Evolutionary conservation across 2,888 invertebrate genomes (phyloP), one percentile per base, ranked within the genome.

Genomic region (Toxonevra muliebris): DNA sequence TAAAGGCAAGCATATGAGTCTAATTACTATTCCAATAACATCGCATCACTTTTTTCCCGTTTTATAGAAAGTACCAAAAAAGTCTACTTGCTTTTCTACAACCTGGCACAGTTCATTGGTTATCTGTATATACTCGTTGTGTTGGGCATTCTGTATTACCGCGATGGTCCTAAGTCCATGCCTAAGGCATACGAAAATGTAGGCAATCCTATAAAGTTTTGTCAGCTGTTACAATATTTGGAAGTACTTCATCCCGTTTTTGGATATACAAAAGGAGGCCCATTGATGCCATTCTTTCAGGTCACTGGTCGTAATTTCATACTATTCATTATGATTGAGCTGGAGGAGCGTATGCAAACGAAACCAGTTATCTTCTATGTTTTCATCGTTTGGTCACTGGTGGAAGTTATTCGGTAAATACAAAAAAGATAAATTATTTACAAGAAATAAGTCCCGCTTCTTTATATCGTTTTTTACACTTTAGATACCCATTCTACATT

Each of bases 401-500:
- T 95, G 59, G 97, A 98, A 86, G 82, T 97, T 15, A 88, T 96
- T 74, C 90, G 95, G 93, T 94, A 82, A 80, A 79, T 74, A 15
- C 15, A 40, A 54, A 17, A n/a, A 13, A 13, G 40, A 48, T 20
- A 15, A 60, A 20, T 13, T 19, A 40, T 20, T 30, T 54, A 19
- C 50, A 5, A 50, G 52, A 59, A 30, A 30, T 30, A 30, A 30
- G 30, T 7, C 30, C 30, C 7, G 30, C n/a, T n/a, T 30, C 3
- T 30, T 30, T 30, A 2, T 30, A 30, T 30, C 7, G 30, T 30
- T 30, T 30, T 30, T 17, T 61, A 10, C 20, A 57, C 86, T 87
- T 17, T 81, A 95, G 97, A 77, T 98, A 97, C 86, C 97, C 97
- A 0, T 98, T 92, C 85, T 98, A 98, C 86, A 91, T 97, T 80